Conservation (phyloP, 2,113 vertebrate genomes). For the Drymodes brunneopygia region DNA sequence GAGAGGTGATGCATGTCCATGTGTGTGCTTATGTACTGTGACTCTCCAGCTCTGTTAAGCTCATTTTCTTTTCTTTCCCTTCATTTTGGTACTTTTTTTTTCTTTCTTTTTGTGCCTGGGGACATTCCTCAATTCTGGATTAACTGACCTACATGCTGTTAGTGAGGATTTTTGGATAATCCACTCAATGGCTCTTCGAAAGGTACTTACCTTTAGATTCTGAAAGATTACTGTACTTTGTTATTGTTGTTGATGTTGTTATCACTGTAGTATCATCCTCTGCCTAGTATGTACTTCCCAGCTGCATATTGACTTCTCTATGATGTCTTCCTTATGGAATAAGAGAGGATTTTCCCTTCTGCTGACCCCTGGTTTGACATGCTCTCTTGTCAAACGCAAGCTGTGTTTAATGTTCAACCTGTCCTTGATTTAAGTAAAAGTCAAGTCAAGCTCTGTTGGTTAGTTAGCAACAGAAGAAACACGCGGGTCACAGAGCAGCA, state of each 20-base stretch:
- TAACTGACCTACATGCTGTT: not conserved
- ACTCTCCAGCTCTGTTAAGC: not conserved
- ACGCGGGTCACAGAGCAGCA: too few species aligned
- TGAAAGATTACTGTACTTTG: not conserved
- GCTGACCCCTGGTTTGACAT: not conserved
- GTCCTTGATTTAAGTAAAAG: not conserved
- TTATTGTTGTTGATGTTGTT: not conserved
- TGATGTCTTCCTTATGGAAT: not conserved
- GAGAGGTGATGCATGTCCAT: not conserved
- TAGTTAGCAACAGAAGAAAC: too few species aligned
- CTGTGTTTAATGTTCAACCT: not conserved
- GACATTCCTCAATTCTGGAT: not conserved
- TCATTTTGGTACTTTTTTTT: not conserved
- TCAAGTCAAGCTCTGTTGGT: not conserved
- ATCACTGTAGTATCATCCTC: not conserved
- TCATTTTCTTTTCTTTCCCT: fast-evolving
- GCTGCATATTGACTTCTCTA: not conserved
- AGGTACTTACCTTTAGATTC: not conserved
- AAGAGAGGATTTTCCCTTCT: not conserved
- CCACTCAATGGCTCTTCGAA: not conserved
- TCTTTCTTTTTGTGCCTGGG: not conserved
- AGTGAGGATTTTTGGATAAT: not conserved
- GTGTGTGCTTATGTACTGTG: not conserved
- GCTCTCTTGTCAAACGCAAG: not conserved
- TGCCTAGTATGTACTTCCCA: not conserved